Evolutionary conservation across 2,113 vertebrate genomes (phyloP).

Genomic region (Eira barbara): DNA sequence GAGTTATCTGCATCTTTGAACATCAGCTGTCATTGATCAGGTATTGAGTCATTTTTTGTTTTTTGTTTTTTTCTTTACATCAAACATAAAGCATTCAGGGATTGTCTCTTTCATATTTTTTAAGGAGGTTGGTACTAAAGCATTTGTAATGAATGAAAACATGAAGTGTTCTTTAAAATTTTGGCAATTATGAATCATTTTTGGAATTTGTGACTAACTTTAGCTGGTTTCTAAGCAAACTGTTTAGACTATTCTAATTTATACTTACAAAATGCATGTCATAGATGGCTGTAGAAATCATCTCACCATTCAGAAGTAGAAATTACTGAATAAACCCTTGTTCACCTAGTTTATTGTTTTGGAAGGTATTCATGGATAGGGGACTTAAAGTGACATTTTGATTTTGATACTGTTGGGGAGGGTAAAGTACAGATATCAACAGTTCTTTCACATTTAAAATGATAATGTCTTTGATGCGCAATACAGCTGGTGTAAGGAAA

Average conservation of each 20-base stretch:
- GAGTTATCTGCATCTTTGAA: background rate
- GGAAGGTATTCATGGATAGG: background rate
- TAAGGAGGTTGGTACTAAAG: background rate
- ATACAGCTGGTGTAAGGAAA: background rate
- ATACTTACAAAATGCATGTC: background rate
- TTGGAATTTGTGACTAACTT: background rate
- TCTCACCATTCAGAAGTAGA: background rate
- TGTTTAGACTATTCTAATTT: background rate
- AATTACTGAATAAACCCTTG: background rate
- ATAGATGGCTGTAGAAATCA: background rate
- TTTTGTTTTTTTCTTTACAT: background rate
- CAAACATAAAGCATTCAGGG: background rate
- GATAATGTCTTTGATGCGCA: background rate
- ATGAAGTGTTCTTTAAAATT: background rate
- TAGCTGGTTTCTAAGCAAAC: background rate
- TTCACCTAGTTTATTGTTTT: background rate
- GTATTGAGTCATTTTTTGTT: background rate
- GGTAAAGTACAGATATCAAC: background rate
- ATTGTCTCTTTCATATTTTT: background rate
- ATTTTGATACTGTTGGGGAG: constrained; percentile 26
- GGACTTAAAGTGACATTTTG: background rate
- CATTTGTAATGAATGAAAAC: constrained; percentile 13
- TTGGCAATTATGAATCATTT: background rate
- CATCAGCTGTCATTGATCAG: background rate
- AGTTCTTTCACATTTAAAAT: background rate